Evolutionary conservation across 2,797 vertebrate species (phyloP).

Genomic region (Mormyrus proboscirostris): DNA sequence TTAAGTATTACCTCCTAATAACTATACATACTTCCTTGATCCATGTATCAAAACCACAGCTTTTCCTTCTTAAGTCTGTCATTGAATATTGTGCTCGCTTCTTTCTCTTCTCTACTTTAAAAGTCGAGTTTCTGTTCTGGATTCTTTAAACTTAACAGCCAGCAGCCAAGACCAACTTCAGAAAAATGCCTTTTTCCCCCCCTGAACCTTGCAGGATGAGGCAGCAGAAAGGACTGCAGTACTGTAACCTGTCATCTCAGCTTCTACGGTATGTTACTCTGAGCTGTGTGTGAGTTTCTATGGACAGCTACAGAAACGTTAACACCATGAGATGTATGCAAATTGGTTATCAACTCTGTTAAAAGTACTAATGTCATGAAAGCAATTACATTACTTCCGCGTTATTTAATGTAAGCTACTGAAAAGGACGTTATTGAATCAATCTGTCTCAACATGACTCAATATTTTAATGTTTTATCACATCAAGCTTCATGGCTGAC

Average conservation of each 20-base stretch:
- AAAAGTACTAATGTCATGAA: background rate
- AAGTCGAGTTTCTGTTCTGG: conserved; percentile 16
- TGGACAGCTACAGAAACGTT: conserved; percentile 46
- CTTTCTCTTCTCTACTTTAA: conserved; percentile 10
- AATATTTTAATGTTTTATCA: background rate
- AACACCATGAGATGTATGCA: conserved; percentile 23
- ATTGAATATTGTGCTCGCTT: conserved; percentile 34
- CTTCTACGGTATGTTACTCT: conserved; percentile 11
- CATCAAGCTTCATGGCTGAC: background rate
- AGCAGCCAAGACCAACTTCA: conserved; percentile 33
- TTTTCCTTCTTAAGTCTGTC: conserved; percentile 33
- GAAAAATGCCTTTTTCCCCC: conserved; percentile 25
- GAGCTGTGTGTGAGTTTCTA: conserved; percentile 40
- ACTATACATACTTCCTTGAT: background rate
- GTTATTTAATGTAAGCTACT: background rate
- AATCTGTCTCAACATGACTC: background rate
- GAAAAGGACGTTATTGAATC: background rate
- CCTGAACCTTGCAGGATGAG: conserved; percentile 17
- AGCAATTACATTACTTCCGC: background rate
- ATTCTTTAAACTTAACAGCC: conserved; percentile 24
- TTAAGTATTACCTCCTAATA: background rate
- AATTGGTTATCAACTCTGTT: background rate
- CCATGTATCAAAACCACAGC: background rate
- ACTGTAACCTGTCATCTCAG: conserved; percentile 42
- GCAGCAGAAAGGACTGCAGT: conserved; percentile 44